Base-by-base conservation (phyloP, 2,113 vertebrate genomes). In the Leptobrachium ailaonicum region DNA sequence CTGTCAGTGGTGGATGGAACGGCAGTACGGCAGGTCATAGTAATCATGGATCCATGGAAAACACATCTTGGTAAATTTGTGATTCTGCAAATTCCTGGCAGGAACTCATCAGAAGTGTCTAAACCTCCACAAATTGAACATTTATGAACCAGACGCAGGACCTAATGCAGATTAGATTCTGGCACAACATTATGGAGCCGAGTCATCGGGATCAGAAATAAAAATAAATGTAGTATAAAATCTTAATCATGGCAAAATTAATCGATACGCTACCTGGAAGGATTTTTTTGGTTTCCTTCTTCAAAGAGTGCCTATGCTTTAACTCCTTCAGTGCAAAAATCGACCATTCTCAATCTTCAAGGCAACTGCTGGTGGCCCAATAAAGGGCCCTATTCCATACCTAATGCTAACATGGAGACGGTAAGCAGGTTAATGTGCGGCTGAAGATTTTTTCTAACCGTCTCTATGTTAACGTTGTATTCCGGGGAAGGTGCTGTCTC, bases 211-310 rank as follows among this genome's bases (percentile, higher is more conserved):
- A 41, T 60, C 63, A 11, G 8, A 63, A 45, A 63, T 20, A 32
- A 62, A 74, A 43, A 41, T 41, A 63, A 74, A 74, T 43, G 41
- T 14, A 74, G 44, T 74, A 8, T 44, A 62, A 12, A 74, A 14
- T 41, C 14, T 44, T 74, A 58, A 74, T 74, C 63, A 44, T 41
- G 41, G 2, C 58, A 7, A 45, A 63, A 74, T 45, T 62, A 63
- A 74, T 32, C 41, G 11, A 13, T 50, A 54, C 41, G 70, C 45
- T 74, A n/a, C 62, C 63, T 32, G 20, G 14, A 63, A 45, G 41
- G 20, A 8, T 43, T 44, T 43, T 63, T 20, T 63, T 41, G 10
- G 58, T 32, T 32, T 32, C 20, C 20, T 32, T 32, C 20, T 32
- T 32, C 20, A 32, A 32, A 32, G 20, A 32, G 20, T 32, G 20